A percentile compares a stretch with the other conserved stretches of the same genome.
phyloP scores from a whole-genome alignment of 2,113 vertebrate species.

The Tylochromis polylepis region DNA sequence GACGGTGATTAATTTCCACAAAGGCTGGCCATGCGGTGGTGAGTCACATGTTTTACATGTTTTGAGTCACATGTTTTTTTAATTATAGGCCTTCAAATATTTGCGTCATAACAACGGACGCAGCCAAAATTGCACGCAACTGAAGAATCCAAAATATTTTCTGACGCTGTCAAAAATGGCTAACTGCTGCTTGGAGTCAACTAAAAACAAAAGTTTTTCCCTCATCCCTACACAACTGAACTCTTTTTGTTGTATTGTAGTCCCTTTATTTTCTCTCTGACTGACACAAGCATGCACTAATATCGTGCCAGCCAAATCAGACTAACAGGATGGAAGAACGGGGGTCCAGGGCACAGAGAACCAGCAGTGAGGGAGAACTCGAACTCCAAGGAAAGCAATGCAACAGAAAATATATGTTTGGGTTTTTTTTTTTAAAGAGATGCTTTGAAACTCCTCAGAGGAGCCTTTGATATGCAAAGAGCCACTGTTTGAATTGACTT shows the following conservation, averaged over 20 bases:
- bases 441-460: conserved; percentile 12
- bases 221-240: not conserved
- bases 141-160: too few species aligned
- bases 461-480: conserved; percentile 66
- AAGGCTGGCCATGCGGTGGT: not conserved
- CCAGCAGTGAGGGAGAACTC: not conserved
- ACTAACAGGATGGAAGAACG: not conserved
- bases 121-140: not conserved
- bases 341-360: not conserved
- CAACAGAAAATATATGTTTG: not conserved
- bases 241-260: fast-evolving
- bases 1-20: not conserved
- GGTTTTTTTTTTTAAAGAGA: not conserved
- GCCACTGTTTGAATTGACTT: not conserved
- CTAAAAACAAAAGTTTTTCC: not conserved
- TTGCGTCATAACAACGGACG: fast-evolving
- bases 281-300: not conserved
- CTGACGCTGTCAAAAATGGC: too few species aligned
- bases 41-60: not conserved
- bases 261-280: not conserved
- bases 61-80: not conserved
- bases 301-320: not conserved
- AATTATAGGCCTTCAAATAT: not conserved
- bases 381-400: fast-evolving
- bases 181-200: too few species aligned